phyloP scores from a whole-genome alignment of 2,888 invertebrate genomes.

The Patella ulyssiponensis region DNA sequence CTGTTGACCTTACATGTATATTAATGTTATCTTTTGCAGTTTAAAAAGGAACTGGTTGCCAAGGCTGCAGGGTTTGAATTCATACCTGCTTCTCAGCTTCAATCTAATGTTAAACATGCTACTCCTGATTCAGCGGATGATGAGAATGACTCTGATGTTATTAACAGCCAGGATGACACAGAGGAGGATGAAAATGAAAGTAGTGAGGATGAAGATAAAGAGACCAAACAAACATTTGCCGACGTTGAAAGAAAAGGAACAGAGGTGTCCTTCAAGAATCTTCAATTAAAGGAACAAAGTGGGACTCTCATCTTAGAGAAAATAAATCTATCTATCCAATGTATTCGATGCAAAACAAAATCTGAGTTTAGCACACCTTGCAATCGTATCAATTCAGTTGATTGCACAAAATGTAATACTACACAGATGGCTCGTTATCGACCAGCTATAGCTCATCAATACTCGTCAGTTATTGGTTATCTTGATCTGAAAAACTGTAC shows the following conservation, averaged over 20 bases:
- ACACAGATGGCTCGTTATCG: constrained; percentile 61
- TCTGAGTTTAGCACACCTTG: constrained; percentile 60
- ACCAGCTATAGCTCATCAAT: constrained; percentile 65
- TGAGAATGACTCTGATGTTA: constrained; percentile 27
- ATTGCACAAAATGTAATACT: constrained; percentile 66
- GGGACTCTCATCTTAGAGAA: constrained; percentile 63
- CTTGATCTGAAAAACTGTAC: constrained; percentile 68
- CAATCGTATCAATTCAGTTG: constrained; percentile 52
- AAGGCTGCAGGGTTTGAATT: constrained; percentile 69
- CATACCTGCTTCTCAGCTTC: constrained; percentile 59
- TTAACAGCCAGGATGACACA: constrained; percentile 19
- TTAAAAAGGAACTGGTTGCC: constrained; percentile 64
- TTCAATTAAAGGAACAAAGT: constrained; percentile 64
- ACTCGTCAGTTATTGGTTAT: constrained; percentile 68
- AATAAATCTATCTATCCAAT: constrained; percentile 62
- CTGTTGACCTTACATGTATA: neutral
- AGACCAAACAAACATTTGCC: constrained; percentile 17
- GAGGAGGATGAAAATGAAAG: constrained; percentile 20
- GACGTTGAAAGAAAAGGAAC: constrained; percentile 62
- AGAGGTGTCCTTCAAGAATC: constrained; percentile 63
- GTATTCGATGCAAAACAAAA: constrained; percentile 63
- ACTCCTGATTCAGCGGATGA: constrained; percentile 25
- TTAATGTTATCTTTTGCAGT: constrained; percentile 38
- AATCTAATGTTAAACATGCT: constrained; percentile 30
- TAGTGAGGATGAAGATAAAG: constrained; percentile 30